A percentile compares a stretch with the other conserved stretches of the same genome.
Conservation (phyloP, 2,113 vertebrate genomes). For the Indicator maculatus region DNA sequence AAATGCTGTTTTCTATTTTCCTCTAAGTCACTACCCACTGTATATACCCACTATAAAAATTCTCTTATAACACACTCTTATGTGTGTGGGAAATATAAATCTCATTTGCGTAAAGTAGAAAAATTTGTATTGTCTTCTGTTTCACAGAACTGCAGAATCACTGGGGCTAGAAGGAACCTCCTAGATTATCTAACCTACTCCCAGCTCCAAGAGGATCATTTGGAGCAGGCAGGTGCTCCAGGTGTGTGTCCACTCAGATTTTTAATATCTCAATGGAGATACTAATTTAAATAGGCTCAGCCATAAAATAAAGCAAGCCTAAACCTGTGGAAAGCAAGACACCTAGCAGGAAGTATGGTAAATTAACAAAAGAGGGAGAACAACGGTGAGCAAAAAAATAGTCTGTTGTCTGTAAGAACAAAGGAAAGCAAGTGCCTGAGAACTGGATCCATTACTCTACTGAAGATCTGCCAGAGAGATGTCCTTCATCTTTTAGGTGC, state of each 20-base stretch:
- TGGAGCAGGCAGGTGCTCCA: not conserved
- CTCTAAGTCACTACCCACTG: not conserved
- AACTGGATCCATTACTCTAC: not conserved
- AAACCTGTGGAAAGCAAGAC: not conserved
- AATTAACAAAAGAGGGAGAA: not conserved
- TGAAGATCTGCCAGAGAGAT: not conserved
- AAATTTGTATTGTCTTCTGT: conserved; percentile 5
- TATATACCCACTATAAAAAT: not conserved
- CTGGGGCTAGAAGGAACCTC: not conserved
- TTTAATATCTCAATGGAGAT: not conserved
- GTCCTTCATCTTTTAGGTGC: not conserved
- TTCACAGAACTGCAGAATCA: not conserved
- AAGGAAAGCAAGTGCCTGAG: not conserved
- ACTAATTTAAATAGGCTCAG: not conserved
- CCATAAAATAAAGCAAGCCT: not conserved
- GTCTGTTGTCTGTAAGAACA: not conserved
- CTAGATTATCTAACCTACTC: not conserved
- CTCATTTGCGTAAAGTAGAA: not conserved
- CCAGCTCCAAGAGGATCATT: not conserved
- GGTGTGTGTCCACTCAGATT: not conserved
- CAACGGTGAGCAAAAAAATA: not conserved
- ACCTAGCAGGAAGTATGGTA: not conserved
- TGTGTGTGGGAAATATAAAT: not conserved
- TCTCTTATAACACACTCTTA: not conserved
- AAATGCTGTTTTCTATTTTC: conserved; percentile 40